Conservation (phyloP, 2,113 vertebrate genomes). For the Crotalus helleri region DNA sequence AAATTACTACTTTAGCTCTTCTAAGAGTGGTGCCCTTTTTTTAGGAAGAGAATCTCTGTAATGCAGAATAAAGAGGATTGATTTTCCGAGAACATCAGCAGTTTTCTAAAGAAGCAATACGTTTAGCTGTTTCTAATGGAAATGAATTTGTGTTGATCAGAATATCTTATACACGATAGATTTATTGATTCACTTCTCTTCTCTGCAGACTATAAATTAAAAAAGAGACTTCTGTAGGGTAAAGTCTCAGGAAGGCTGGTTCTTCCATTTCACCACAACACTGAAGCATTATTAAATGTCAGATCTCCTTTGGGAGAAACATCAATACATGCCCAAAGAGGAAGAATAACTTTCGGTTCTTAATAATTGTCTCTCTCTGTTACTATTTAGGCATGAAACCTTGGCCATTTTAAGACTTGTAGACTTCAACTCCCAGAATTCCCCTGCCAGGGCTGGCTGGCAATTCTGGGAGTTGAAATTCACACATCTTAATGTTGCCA, state of each 20-base stretch:
- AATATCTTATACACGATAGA: not conserved
- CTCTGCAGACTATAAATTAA: not conserved
- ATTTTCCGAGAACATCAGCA: not conserved
- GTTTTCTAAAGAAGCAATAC: conserved; percentile 1
- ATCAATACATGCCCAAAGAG: not conserved
- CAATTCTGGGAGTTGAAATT: not conserved
- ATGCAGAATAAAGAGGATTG: conserved; percentile 17
- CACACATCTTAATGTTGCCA: not conserved
- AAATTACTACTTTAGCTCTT: not conserved
- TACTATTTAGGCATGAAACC: not conserved
- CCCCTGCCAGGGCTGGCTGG: not conserved
- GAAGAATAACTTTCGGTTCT: not conserved
- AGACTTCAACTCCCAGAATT: not conserved
- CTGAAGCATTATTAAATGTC: not conserved
- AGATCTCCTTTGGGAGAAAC: not conserved
- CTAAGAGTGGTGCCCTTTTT: conserved; percentile 14
- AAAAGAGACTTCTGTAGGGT: not conserved
- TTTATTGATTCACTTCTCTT: not conserved
- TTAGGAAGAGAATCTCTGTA: not conserved
- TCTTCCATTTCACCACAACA: not conserved
- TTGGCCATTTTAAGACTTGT: not conserved
- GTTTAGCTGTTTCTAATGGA: not conserved
- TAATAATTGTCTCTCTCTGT: not conserved
- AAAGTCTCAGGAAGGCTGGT: not conserved
- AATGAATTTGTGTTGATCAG: not conserved